These are phyloP conservation scores for Chinchilla lanigera DNA, from an alignment of 2,113 vertebrate species.

Conservation along the genomic window DNA sequence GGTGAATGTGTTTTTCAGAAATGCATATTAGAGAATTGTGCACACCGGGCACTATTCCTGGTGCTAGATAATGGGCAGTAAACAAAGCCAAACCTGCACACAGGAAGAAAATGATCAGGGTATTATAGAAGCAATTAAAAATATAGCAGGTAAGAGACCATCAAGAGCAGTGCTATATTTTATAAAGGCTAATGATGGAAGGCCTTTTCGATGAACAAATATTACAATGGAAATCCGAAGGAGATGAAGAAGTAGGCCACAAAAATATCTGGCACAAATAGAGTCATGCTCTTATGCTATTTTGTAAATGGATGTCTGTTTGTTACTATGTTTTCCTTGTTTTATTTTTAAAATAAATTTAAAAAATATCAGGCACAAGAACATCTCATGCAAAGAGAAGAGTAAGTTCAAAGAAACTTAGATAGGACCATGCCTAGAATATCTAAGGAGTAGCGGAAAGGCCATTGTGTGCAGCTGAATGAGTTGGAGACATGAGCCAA, in stretches of 20 bases:
- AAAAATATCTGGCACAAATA: not conserved
- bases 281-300: too few species aligned
- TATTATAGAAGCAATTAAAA: not conserved
- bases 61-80: not conserved
- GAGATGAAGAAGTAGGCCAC: not conserved
- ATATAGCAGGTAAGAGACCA: not conserved
- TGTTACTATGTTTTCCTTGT: too few species aligned
- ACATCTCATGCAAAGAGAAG: not conserved
- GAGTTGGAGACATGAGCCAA: not conserved
- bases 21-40: not conserved
- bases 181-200: conserved; percentile 25
- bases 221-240: not conserved
- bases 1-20: not conserved
- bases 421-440: not conserved
- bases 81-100: not conserved
- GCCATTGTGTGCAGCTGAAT: not conserved
- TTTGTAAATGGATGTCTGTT: too few species aligned
- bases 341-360: too few species aligned
- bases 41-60: not conserved
- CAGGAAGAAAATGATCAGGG: not conserved
- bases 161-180: not conserved
- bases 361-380: not conserved
- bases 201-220: not conserved
- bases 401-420: not conserved
- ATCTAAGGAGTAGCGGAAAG: not conserved